These are phyloP conservation scores for Nesometra sesokonis DNA, from an alignment of 35 echinoderm and acorn worm genomes.

Conservation along the genomic window DNA sequence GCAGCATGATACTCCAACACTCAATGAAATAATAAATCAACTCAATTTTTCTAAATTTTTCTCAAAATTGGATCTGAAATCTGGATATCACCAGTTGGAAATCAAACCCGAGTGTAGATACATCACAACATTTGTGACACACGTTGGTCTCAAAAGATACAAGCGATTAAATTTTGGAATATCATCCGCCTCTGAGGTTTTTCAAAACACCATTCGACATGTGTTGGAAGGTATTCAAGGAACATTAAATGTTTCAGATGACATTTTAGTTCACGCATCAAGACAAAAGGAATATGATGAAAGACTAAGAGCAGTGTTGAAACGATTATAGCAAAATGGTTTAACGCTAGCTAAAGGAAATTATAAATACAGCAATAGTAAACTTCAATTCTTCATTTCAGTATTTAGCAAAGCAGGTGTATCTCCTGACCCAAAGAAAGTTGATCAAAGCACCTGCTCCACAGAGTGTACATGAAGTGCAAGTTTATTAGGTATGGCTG, in stretches of 20 bases:
- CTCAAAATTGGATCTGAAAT: slow-evolving; percentile 56
- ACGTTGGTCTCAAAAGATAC: slow-evolving; percentile 45
- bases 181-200: slow-evolving; percentile 5
- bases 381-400: slow-evolving; percentile 29
- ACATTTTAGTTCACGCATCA: slow-evolving; percentile 1
- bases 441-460: slow-evolving; percentile 21
- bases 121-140: slow-evolving; percentile 58
- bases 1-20: slow-evolving; percentile 35
- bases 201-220: slow-evolving; percentile 5
- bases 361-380: slow-evolving; percentile 36
- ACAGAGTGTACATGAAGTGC: slow-evolving; percentile 27
- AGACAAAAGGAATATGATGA: slow-evolving; percentile 20
- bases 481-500: no score
- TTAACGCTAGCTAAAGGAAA: slow-evolving; percentile 35
- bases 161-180: slow-evolving; percentile 54
- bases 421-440: slow-evolving; percentile 49
- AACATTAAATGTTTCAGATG: background rate
- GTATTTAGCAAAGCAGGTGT: slow-evolving; percentile 36
- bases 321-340: slow-evolving; percentile 25
- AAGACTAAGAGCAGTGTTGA: slow-evolving; percentile 28
- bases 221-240: slow-evolving; percentile 3
- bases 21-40: slow-evolving; percentile 53
- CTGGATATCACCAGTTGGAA: slow-evolving; percentile 63
- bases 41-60: slow-evolving; percentile 42
- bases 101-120: slow-evolving; percentile 37